Evolutionary conservation across 2,113 vertebrate genomes (phyloP), one percentile per base, ranked within the genome.

Genomic region (Cnemophilus loriae): DNA sequence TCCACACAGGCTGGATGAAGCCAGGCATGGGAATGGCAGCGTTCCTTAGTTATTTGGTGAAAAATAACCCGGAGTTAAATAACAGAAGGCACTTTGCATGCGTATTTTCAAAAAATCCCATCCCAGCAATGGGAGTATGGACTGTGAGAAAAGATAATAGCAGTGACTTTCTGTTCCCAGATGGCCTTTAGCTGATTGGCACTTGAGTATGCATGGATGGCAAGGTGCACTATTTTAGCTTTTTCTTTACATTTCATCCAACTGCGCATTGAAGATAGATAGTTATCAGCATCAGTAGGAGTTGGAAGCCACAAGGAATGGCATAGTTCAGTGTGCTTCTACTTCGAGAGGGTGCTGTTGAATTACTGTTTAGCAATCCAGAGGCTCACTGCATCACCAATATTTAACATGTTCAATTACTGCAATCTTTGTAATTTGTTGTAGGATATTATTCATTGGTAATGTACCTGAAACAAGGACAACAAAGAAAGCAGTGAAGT

Each of bases 381-480:
- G 75, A 79, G 84, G 59, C 84, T 87, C 27, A 27, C 61, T 86
- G 75, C 65, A 78, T 83, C 77, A 75, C 73, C 59, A 57, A 60
- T 88, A 80, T 84, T 93, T 93, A 95, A 86, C 73, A 8, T 82
- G 35, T 44, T 63, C 89, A 91, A 92, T 96, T 96, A 93, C 78
- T 2, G 11, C 61, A 80, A 81, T 93, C 90, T 81, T 85, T 73
- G 49, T 44, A 13, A 90, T 93, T 94, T 79, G 33, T 83, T 83
- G 56, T 32, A 61, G 82, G 77, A 78, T 91, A 75, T 83, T 96
- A 91, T 59, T 94, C 87, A 84, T 77, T 1, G 0, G 46, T 89
- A 87, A 84, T 30, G 44, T 67, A 92, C 70, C 69, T 87, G 87
- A 88, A 95, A 95, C 73, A 81, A 80, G 57, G 39, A 84, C 49